Percentiles rank a stretch among this genome's conserved stretches.
Evolutionary conservation across 2,797 vertebrate genomes (phyloP).

Genomic region (Aeoliscus strigatus): DNA sequence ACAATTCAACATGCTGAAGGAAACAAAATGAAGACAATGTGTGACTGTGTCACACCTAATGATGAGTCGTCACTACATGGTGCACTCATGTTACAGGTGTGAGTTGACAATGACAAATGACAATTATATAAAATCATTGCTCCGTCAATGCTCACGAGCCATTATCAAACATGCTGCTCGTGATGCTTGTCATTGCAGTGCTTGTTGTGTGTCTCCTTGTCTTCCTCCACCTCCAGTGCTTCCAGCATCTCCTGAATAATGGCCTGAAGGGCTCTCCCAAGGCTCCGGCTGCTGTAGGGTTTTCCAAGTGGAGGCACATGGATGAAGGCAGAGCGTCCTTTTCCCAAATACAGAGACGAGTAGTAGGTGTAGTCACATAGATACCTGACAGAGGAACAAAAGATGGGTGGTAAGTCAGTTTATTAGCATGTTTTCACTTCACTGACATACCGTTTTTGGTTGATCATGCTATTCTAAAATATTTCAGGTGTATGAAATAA

Average conservation of each 20-base stretch:
- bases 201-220: conserved; percentile 48
- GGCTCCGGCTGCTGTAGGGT: conserved; percentile 83
- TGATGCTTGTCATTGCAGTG: conserved; percentile 54
- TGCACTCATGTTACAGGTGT: too few species aligned
- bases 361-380: conserved; percentile 98
- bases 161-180: conserved; percentile 15
- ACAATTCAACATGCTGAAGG: too few species aligned
- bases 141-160: neutral
- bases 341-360: conserved; percentile 85
- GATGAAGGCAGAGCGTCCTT: conserved; percentile 82
- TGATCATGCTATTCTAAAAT: too few species aligned
- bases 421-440: neutral
- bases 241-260: conserved; percentile 84
- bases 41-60: too few species aligned
- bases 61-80: too few species aligned
- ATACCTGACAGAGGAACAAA: conserved; percentile 73
- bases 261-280: conserved; percentile 82
- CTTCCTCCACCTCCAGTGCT: conserved; percentile 70
- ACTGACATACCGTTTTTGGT: too few species aligned
- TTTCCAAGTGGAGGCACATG: conserved; percentile 90
- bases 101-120: too few species aligned
- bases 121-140: too few species aligned
- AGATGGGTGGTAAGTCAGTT: neutral
- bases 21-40: too few species aligned
- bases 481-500: too few species aligned